phyloP scores from a whole-genome alignment of 2,113 vertebrate species.

The Prionailurus viverrinus region DNA sequence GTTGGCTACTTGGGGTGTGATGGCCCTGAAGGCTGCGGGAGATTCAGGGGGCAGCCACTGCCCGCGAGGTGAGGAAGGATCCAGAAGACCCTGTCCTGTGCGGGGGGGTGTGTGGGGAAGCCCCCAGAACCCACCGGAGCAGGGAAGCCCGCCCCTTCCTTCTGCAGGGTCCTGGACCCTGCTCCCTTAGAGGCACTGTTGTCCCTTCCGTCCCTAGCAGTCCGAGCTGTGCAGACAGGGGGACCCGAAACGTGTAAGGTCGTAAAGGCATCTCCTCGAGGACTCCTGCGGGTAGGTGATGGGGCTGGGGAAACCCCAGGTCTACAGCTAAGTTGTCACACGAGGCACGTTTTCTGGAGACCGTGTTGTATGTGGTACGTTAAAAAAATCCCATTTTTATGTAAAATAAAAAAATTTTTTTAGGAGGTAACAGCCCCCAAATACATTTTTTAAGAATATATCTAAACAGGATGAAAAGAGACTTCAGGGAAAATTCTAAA shows the following conservation, averaged over 20 bases:
- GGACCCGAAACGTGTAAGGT: accelerated
- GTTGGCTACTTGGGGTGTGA: not conserved
- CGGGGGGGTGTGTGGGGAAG: not conserved
- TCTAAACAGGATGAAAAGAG: not conserved
- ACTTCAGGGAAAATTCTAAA: not conserved
- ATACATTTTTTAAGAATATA: not conserved
- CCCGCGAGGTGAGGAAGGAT: accelerated
- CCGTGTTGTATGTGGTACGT: not conserved
- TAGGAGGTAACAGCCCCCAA: not conserved
- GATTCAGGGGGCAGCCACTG: not conserved
- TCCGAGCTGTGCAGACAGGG: not conserved
- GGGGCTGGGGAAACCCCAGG: not conserved
- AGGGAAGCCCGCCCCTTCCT: not conserved
- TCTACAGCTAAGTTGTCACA: not conserved
- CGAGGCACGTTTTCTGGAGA: not conserved
- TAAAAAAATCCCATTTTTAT: not conserved
- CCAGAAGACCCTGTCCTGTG: not conserved
- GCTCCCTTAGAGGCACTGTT: not conserved
- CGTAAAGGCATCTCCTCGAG: accelerated
- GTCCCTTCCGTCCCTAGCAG: not conserved
- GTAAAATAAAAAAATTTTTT: not conserved
- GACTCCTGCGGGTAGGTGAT: not conserved
- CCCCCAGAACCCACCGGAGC: not conserved
- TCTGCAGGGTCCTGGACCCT: not conserved
- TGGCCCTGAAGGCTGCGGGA: not conserved